Evolutionary conservation across 2,113 vertebrate genomes (phyloP), one percentile per base, ranked within the genome.

Genomic region (Sciurus niger): DNA sequence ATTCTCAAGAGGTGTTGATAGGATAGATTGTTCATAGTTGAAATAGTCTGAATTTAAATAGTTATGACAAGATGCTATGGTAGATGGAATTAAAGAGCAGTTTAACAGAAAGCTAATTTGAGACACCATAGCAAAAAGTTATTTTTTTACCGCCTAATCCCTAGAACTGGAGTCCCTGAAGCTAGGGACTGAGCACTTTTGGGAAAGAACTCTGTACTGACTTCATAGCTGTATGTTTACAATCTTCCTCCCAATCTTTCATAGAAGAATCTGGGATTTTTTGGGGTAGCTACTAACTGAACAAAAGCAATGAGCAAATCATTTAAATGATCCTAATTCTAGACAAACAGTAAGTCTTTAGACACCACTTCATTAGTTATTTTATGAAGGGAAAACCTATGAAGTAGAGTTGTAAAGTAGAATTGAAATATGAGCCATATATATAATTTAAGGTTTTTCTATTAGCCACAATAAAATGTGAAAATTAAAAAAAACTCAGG

Each of bases 201-300:
- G 20, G 22, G 40, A 8, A 63, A 70, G 2, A 8, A 90, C 6
- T 4, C 2, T 43, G 4, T 8, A 53, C 37, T 24, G 37, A 32
- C 63, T 30, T 60, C 3, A 22, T 0, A n/a, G 2, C 53, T 93
- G 22, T 9, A 2, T 12, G n/a, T 0, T 43, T 40, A 22, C 3
- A 63, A 4, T 40, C 14, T 86, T 76, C 37, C 6, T 86, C 13
- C 9, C 46, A 20, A 37, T 65, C n/a, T 65, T 72, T 13, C 30
- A 3, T 72, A 72, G 65, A 65, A 53, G 2, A 93, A 84, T 72
- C 6, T 46, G 46, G 24, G 24, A 22, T 37, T 85, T 85, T 55
- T 85, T 14, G 74, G 30, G 17, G 17, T 80, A 51, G 3, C 63
- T 86, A 34, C 48, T 37, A 46, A 88, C 18, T 17, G 6, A 74